These are phyloP conservation scores for Microctenopoma lineatum DNA, from an alignment of 2,797 vertebrate species.

Conservation along the genomic window DNA sequence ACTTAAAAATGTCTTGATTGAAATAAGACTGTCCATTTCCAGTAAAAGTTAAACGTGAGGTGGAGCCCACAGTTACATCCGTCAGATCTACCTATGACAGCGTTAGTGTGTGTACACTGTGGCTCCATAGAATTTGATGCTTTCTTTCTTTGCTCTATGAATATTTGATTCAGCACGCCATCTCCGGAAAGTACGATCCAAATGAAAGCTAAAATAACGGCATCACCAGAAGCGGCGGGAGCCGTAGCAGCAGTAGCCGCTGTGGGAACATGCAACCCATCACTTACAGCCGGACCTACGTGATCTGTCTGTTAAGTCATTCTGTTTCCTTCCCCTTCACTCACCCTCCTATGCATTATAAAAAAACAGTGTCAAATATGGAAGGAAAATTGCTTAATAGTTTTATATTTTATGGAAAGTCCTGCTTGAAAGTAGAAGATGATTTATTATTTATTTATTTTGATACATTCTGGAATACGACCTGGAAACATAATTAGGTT, in stretches of 20 bases:
- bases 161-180: conserved; percentile 72
- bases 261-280: conserved; percentile 31
- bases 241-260: conserved; percentile 13
- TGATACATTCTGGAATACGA: no score
- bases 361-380: not conserved
- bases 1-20: not conserved
- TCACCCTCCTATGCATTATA: not conserved
- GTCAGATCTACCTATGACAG: conserved; percentile 1
- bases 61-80: not conserved
- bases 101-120: conserved; percentile 16
- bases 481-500: no score
- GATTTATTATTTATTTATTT: no score
- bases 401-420: not conserved
- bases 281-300: conserved; percentile 20
- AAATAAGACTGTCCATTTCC: not conserved
- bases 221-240: conserved; percentile 56
- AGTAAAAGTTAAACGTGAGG: no score
- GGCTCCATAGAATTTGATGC: conserved; percentile 58
- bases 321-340: conserved; percentile 9
- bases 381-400: not conserved
- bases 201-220: conserved; percentile 67
- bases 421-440: no score
- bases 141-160: conserved; percentile 73
- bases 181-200: conserved; percentile 66
- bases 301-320: conserved; percentile 6